phyloP scores from a whole-genome alignment of 2,888 invertebrate species.

The Clusia tigrina region DNA sequence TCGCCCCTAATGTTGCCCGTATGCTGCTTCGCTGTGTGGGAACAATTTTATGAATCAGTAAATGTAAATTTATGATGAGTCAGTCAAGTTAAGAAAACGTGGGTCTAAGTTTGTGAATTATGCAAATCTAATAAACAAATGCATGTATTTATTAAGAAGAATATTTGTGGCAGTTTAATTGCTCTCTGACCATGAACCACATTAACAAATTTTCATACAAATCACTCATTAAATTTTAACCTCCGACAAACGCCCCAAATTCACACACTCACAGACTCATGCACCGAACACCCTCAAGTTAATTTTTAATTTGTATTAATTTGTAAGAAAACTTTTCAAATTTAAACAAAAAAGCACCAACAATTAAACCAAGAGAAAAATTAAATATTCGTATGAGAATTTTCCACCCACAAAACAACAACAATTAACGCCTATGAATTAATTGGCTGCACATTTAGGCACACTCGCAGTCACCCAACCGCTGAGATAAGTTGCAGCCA shows the following conservation, averaged over 20 bases:
- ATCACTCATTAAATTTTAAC: no score
- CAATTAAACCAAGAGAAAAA: background rate
- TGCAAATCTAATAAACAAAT: no score
- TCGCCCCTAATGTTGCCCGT: no score
- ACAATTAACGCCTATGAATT: background rate
- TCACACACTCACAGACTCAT: background rate
- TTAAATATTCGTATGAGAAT: no score
- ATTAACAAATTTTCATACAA: no score
- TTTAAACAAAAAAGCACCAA: background rate
- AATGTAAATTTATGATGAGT: no score
- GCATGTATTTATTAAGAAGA: background rate
- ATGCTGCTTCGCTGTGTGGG: no score
- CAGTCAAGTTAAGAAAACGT: no score
- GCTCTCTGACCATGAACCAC: background rate
- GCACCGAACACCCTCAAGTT: background rate
- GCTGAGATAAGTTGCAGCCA: background rate
- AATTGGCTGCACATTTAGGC: background rate
- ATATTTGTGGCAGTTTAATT: background rate
- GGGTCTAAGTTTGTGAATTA: no score
- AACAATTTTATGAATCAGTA: no score
- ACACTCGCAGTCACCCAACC: background rate
- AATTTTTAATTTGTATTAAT: slow-evolving; percentile 3
- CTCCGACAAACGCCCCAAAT: background rate
- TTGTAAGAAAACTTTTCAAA: background rate
- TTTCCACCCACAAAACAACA: background rate